A percentile compares a stretch with the other conserved stretches of the same genome.
Conservation (phyloP, 2,888 invertebrate genomes). For the Emmelina monodactyla region DNA sequence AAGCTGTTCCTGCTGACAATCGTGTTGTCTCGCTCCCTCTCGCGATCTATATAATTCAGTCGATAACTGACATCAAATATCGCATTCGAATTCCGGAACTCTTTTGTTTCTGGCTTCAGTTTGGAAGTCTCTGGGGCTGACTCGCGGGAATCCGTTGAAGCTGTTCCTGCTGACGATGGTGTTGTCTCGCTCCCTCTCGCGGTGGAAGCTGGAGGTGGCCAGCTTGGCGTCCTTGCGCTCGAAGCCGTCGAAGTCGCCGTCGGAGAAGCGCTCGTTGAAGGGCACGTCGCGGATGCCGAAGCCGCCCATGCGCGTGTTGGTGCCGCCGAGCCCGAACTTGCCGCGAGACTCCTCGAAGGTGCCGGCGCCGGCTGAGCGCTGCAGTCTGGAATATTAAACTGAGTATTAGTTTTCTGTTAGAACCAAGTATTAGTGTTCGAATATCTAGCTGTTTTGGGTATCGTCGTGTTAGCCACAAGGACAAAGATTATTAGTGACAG, state of each 20-base stretch:
- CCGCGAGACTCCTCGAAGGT: constrained; percentile 51
- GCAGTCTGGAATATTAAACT: constrained; percentile 44
- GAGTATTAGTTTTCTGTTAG: too few relatives aligned
- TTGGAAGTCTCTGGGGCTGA: constrained; percentile 50
- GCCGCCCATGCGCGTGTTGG: constrained; percentile 56
- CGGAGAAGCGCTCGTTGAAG: constrained; percentile 49
- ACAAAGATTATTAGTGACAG: too few relatives aligned
- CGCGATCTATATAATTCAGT: too few relatives aligned
- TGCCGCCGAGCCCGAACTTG: constrained; percentile 52
- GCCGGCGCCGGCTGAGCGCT: constrained; percentile 27
- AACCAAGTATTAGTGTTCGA: too few relatives aligned
- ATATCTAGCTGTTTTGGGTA: too few relatives aligned
- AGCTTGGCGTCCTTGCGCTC: constrained; percentile 53
- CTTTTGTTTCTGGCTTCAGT: constrained; percentile 58
- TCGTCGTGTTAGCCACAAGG: too few relatives aligned
- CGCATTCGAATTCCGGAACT: constrained; percentile 71
- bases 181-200: constrained; percentile 52
- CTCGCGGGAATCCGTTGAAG: constrained; percentile 55
- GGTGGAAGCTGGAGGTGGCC: constrained; percentile 56
- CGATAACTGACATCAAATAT: too few relatives aligned
- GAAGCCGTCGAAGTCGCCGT: constrained; percentile 50
- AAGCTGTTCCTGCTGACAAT: constrained; percentile 59
- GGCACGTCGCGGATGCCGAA: constrained; percentile 56
- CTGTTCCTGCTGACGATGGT: constrained; percentile 58
- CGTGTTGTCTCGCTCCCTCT: constrained; percentile 51